Percentiles rank a stretch among this genome's conserved stretches.
Evolutionary conservation across 2,797 vertebrate species (phyloP).

Genomic region (Pogoniulus pusillus): DNA sequence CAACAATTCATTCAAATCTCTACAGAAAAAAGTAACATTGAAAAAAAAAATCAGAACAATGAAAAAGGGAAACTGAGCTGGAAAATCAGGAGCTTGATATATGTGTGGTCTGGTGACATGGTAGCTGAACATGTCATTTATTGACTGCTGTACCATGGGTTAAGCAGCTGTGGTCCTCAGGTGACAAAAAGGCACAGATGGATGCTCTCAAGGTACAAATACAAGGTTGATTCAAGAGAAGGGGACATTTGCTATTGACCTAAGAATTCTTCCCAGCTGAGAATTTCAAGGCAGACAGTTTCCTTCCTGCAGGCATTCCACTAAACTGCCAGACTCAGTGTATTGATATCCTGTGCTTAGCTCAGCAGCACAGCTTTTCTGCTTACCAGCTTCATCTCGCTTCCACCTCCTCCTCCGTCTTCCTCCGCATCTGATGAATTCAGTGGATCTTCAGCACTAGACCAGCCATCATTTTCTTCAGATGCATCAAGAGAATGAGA

Average conservation of each 20-base stretch:
- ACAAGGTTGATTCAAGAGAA: neutral
- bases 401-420: constrained; percentile 70
- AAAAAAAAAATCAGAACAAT: neutral
- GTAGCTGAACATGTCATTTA: rapidly evolving
- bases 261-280: neutral
- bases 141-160: neutral
- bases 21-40: neutral
- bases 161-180: rapidly evolving
- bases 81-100: rapidly evolving
- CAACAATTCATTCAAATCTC: neutral
- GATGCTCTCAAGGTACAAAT: neutral
- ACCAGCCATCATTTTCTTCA: constrained; percentile 93
- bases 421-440: constrained; percentile 95
- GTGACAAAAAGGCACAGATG: neutral
- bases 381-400: constrained; percentile 87
- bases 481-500: constrained; percentile 88
- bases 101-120: rapidly evolving
- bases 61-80: neutral
- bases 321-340: neutral
- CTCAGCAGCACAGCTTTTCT: neutral
- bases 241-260: neutral
- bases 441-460: constrained; percentile 91
- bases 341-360: neutral
- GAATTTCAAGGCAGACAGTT: neutral
- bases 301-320: neutral